These are phyloP conservation scores for Oxycera nigricornis DNA, from an alignment of 2,888 invertebrate genomes.

Conservation along the genomic window DNA sequence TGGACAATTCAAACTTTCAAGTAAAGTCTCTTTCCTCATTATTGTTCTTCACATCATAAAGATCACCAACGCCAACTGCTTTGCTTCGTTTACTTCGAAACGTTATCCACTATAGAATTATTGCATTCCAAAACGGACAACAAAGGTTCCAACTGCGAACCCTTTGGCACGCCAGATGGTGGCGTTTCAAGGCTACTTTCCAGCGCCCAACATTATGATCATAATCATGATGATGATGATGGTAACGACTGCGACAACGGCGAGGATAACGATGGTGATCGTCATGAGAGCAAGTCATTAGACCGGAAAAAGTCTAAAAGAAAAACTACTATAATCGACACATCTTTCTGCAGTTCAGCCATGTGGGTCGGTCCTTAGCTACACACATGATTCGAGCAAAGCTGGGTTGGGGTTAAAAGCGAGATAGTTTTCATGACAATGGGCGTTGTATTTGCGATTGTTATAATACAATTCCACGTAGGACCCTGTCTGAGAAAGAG, in stretches of 20 bases:
- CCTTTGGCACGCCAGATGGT: not conserved
- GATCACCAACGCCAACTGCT: not conserved
- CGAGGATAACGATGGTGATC: not conserved
- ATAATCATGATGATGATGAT: not conserved
- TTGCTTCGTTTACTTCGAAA: not conserved
- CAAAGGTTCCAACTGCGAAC: not conserved
- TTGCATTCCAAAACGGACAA: not conserved
- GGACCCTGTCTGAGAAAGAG: not conserved
- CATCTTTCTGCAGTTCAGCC: too few relatives aligned
- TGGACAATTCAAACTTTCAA: not conserved
- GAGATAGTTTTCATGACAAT: not conserved
- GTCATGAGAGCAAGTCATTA: slow-evolving; percentile 8
- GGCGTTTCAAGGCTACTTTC: not conserved
- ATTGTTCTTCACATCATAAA: not conserved
- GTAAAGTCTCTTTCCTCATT: not conserved
- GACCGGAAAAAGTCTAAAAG: slow-evolving; percentile 20
- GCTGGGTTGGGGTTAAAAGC: too few relatives aligned
- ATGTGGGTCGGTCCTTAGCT: too few relatives aligned
- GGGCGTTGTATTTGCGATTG: not conserved
- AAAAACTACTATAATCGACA: not conserved
- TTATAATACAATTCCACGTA: not conserved
- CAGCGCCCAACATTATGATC: not conserved
- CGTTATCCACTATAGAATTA: not conserved
- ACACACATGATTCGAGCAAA: too few relatives aligned
- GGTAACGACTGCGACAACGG: not conserved